A percentile compares a stretch with the other conserved stretches of the same genome.
Conservation (phyloP, 2,888 invertebrate genomes). For the Bruchidius siliquastri region DNA sequence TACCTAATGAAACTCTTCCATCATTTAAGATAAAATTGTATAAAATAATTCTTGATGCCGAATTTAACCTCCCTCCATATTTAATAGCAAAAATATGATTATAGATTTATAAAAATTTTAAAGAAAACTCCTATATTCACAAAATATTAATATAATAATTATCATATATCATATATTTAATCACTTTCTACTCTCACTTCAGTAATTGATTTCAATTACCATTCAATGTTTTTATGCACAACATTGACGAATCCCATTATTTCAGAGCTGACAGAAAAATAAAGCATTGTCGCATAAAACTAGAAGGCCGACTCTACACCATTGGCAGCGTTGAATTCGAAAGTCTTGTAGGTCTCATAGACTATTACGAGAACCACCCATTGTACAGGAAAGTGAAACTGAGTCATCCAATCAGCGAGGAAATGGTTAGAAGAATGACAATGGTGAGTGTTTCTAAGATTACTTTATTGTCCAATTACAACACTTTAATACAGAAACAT, state of each 20-base stretch:
- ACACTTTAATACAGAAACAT: conserved; percentile 11
- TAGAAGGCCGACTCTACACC: conserved; percentile 85
- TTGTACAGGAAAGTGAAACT: conserved; percentile 88
- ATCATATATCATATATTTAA: too few relatives aligned
- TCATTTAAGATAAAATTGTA: too few relatives aligned
- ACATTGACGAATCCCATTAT: conserved; percentile 13
- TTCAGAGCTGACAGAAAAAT: conserved; percentile 86
- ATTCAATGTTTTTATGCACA: too few relatives aligned
- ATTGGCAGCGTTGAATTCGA: conserved; percentile 93
- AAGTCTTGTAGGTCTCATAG: conserved; percentile 89
- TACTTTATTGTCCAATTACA: conserved; percentile 8
- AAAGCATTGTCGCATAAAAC: conserved; percentile 93
- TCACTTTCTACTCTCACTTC: too few relatives aligned
- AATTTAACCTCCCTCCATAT: too few relatives aligned
- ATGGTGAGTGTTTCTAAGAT: conserved; percentile 51
- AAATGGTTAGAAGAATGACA: conserved; percentile 60
- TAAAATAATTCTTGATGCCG: too few relatives aligned
- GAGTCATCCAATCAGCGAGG: conserved; percentile 76
- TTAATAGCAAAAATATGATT: too few relatives aligned
- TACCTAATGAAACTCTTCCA: too few relatives aligned
- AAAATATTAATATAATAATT: too few relatives aligned
- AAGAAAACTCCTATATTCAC: too few relatives aligned
- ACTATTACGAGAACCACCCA: conserved; percentile 85
- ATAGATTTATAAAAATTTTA: too few relatives aligned
- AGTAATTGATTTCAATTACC: not conserved